Base-by-base conservation (phyloP, 2,797 vertebrate species). In the Schizothorax lantsangensis region DNA sequence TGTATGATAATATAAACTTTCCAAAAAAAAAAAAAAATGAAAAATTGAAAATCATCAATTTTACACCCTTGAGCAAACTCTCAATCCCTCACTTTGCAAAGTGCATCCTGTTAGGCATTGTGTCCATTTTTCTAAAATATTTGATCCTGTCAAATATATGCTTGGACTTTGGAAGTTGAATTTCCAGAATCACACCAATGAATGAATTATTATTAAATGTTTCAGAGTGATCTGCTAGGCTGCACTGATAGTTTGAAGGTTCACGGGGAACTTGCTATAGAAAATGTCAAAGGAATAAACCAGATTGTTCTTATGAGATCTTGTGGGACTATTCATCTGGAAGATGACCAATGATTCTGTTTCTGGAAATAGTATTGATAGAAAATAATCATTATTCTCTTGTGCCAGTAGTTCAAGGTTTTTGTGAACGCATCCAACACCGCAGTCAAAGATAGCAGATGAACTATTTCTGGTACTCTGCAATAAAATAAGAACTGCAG, bases 401-500 rank as follows among this genome's bases (percentile, higher is more conserved):
- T 72, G 36, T 69, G 78, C 86, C 84, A 68, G 79, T 23, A 74
- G 81, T 74, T 73, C 79, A 57, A 85, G 80, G 80, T 87, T 64
- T 73, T 85, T 85, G 80, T 81, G 85, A 81, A 83, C 7, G n/a
- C 73, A 79, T 90, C 26, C 10, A 84, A 77, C 66, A 54, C 83
- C 30, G 73, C 82, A 84, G 62, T 73, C 82, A 43, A 81, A 88
- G 84, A 90, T 78, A 84, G 84, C 74, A 82, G 52, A 87, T 83
- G 66, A 88, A 69, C 77, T 77, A 81, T 87, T 90, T 90, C 87
- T 79, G 86, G 69, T 59, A 30, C 80, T 87, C 64, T 78, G 88
- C 85, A 84, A 90, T 91, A 89, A 90, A 90, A 54, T 68, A 66
- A 59, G 81, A 88, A 86, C 81, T 64, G 83, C 85, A 71, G 87